Base-by-base conservation (phyloP, 2,888 invertebrate species). In the Folsomia manolachei region DNA sequence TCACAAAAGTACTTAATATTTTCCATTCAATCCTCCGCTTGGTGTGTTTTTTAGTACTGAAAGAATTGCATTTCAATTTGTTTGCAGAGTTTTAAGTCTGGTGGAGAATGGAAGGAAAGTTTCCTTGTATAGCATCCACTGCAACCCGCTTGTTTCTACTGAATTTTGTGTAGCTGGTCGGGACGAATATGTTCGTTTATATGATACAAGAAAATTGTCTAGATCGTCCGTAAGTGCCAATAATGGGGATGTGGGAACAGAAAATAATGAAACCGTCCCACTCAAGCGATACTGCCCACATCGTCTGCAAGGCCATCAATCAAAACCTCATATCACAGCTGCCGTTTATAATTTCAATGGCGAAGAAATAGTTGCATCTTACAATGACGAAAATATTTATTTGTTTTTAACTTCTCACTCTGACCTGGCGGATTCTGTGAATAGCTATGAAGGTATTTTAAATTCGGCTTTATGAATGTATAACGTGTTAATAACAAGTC, bases 341-440 rank as follows among this genome's bases (percentile, higher is more conserved):
- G 93, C 94, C 7, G 90, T 94, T 1, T 97, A 94, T 85, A 97
- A 93, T 85, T 90, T 93, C 85, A 90, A 93, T 84, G 97, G 97
- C 61, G 88, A 91, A 67, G 94, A 96, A 86, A 90, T 97, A 68
- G 86, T 97, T 14, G 95, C 92, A n/a, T 93, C 94, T 0, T 97
- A 96, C 84, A 95, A 93, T 84, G 94, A 96, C 83, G 95, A 95
- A 75, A 92, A 94, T 81, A 92, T 97, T 79, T 97, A 94, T 84
- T 86, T 96, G 52, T 97, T 95, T 82, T 90, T 94, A 83, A 87
- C 89, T 21, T 86, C 82, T 56, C 83, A 84, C 73, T 85, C 87
- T 1, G 85, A 86, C 82, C 84, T 84, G 74, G 82, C 86, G 0
- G 89, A 90, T 51, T 87, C 82, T 79, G 82, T 84, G 76, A 87